Evolutionary conservation across 2,797 vertebrate species (phyloP).

Genomic region (Semaprochilodus insignis): DNA sequence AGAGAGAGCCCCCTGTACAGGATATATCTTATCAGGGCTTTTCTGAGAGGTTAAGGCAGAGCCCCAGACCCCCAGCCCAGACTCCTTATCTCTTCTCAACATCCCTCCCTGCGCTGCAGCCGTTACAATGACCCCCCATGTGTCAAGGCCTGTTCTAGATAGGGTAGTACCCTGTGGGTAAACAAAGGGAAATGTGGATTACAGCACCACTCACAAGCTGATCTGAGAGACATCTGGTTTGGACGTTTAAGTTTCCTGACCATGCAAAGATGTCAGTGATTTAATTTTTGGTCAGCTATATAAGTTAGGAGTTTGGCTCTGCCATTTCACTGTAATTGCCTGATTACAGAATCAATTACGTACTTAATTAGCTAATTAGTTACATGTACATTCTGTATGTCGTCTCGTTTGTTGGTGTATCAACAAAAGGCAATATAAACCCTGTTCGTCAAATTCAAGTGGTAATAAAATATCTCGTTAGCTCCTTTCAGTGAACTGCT

Average conservation of each 20-base stretch:
- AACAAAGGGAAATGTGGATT: background rate
- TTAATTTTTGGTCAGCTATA: no score
- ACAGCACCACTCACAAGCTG: background rate
- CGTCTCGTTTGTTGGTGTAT: background rate
- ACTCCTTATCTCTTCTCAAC: conserved; percentile 42
- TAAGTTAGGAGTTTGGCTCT: no score
- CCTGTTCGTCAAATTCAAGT: no score
- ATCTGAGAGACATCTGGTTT: background rate
- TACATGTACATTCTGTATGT: no score
- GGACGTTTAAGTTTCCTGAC: background rate
- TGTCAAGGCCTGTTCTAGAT: conserved; percentile 37
- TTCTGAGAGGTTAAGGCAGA: conserved; percentile 18
- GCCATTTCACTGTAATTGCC: no score
- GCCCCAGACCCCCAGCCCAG: conserved; percentile 15
- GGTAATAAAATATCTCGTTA: no score
- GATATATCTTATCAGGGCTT: background rate
- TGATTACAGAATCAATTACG: no score
- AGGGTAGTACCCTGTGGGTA: background rate
- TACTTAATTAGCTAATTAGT: no score
- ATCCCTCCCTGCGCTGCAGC: conserved; percentile 25
- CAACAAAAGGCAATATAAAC: background rate
- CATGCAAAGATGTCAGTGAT: background rate
- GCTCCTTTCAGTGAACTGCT: no score
- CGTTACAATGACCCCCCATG: conserved; percentile 32
- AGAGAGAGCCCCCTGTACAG: background rate